Conservation (phyloP, 2,797 vertebrate genomes). For the Phyllotis vaccarum region DNA sequence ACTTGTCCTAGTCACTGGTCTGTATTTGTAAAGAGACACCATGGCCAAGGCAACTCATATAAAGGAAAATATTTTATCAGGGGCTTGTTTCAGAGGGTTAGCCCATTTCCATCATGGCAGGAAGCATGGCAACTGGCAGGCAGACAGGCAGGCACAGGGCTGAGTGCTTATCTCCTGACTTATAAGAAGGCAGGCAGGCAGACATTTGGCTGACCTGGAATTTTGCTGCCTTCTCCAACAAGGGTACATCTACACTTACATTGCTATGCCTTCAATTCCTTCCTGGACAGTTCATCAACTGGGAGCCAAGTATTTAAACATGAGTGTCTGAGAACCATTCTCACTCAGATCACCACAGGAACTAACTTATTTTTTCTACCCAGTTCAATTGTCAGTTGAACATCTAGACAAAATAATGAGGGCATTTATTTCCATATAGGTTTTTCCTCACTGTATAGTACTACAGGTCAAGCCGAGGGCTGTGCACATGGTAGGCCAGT, state of each 20-base stretch:
- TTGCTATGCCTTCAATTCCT: background rate
- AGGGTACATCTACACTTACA: background rate
- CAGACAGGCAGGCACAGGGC: background rate
- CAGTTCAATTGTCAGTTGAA: slow-evolving; percentile 11
- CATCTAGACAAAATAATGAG: slow-evolving; percentile 46
- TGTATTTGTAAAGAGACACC: background rate
- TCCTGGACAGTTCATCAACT: background rate
- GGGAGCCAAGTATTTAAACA: background rate
- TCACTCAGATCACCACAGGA: background rate
- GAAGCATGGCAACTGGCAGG: background rate
- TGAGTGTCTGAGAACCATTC: background rate
- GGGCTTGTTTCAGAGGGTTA: background rate
- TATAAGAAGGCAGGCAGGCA: background rate
- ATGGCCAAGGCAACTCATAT: background rate
- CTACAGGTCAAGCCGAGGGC: background rate
- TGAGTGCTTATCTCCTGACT: background rate
- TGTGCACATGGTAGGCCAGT: background rate
- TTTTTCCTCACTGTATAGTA: no score
- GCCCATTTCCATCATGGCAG: background rate
- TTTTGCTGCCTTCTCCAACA: background rate
- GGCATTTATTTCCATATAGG: background rate
- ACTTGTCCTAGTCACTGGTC: background rate
- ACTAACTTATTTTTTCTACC: background rate
- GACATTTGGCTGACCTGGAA: background rate
- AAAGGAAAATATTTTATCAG: background rate